These are phyloP conservation scores for Otis tarda DNA, from an alignment of 2,113 vertebrate genomes.

Conservation along the genomic window DNA sequence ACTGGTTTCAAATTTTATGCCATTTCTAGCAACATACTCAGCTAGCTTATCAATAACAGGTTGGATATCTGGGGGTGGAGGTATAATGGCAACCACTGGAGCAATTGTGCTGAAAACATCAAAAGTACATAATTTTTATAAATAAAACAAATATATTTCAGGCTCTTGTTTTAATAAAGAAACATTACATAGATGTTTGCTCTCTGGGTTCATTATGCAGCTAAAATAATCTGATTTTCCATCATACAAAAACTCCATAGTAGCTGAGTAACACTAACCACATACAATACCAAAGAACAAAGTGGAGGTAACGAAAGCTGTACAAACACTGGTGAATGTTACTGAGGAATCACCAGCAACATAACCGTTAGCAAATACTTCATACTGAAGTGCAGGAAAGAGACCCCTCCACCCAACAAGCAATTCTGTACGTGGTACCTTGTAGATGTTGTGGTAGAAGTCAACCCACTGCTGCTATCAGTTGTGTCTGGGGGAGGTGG, in stretches of 20 bases:
- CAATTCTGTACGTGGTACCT: slow-evolving; percentile 6
- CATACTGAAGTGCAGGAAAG: neutral
- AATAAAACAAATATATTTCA: neutral
- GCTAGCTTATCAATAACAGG: slow-evolving; percentile 98
- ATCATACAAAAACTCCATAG: neutral
- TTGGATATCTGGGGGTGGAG: slow-evolving; percentile 94
- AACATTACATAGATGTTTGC: neutral
- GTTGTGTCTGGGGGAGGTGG: slow-evolving; percentile 71
- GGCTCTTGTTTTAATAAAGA: neutral
- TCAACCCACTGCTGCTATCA: neutral
- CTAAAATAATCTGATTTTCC: neutral
- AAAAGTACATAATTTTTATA: neutral
- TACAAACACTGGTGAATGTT: neutral
- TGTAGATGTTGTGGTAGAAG: slow-evolving; percentile 62
- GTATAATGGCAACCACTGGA: slow-evolving; percentile 89
- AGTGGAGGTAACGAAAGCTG: neutral
- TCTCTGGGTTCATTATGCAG: neutral
- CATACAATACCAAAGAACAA: neutral
- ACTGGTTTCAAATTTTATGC: slow-evolving; percentile 93
- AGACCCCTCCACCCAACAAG: neutral
- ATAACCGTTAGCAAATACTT: neutral
- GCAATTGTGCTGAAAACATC: slow-evolving; percentile 75
- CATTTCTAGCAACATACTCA: slow-evolving; percentile 94
- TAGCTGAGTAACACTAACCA: neutral
- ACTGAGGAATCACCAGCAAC: neutral